phyloP scores from a whole-genome alignment of 2,888 invertebrate species.

The Tortrix viridana region DNA sequence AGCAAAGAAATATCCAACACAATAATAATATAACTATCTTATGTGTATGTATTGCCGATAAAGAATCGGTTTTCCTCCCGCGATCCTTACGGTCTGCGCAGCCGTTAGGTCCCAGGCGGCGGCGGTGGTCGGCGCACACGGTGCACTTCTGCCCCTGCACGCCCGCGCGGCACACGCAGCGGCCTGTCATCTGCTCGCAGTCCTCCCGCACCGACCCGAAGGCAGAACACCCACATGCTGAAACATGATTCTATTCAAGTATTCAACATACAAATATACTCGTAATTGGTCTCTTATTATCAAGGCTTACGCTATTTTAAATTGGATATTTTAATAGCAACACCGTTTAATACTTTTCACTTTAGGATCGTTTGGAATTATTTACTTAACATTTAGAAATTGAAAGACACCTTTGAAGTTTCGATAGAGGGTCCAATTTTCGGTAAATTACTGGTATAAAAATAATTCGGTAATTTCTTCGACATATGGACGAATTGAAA shows the following conservation, averaged over 20 bases:
- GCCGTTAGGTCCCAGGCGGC: slow-evolving; percentile 90
- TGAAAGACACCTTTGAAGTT: no score
- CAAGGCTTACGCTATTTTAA: not conserved
- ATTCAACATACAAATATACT: not conserved
- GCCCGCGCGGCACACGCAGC: slow-evolving; percentile 93
- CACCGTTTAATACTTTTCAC: no score
- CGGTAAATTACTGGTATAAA: no score
- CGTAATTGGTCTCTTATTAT: not conserved
- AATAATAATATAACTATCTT: no score
- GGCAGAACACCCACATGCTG: slow-evolving; percentile 95
- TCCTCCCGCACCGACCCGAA: slow-evolving; percentile 95
- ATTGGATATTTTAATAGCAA: no score
- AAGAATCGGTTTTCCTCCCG: no score
- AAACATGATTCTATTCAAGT: not conserved
- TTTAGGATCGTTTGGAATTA: no score
- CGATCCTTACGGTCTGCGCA: slow-evolving; percentile 81
- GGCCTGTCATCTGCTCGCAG: slow-evolving; percentile 96
- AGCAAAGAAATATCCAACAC: not conserved
- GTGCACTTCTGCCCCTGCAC: slow-evolving; percentile 95
- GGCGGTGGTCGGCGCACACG: slow-evolving; percentile 90
- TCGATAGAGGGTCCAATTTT: no score
- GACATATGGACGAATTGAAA: no score
- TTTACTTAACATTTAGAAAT: no score
- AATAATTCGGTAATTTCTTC: no score
- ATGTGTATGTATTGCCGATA: no score